Evolutionary conservation across 2,113 vertebrate genomes (phyloP).

Genomic region (Paratilapia polleni): DNA sequence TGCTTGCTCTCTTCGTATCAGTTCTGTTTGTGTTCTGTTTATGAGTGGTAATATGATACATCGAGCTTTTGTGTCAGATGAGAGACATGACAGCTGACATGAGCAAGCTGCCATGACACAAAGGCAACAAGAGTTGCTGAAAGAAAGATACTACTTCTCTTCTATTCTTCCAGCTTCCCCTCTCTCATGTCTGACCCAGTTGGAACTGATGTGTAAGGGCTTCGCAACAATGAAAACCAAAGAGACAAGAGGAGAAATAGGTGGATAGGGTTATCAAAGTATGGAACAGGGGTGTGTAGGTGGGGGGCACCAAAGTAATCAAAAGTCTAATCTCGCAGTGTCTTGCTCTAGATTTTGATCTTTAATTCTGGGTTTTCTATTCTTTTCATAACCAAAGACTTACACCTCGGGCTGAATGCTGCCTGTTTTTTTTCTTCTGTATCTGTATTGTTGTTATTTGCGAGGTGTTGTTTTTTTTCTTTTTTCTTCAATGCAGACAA

Average conservation of each 20-base stretch:
- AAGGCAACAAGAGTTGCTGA: not conserved
- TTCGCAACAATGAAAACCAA: slow-evolving; percentile 41
- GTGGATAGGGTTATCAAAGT: slow-evolving; percentile 25
- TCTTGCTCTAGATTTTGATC: slow-evolving; percentile 53
- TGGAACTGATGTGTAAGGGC: slow-evolving; percentile 49
- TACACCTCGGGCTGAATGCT: slow-evolving; percentile 14
- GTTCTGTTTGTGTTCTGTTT: slow-evolving; percentile 5
- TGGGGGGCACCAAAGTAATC: slow-evolving; percentile 23
- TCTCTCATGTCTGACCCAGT: slow-evolving; percentile 40
- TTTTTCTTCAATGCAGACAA: slow-evolving; percentile 12
- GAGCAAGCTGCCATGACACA: slow-evolving; percentile 12
- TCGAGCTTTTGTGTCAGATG: not conserved
- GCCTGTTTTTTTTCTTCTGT: not conserved
- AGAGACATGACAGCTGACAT: slow-evolving; percentile 22
- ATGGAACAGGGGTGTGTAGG: not conserved
- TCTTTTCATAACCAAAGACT: slow-evolving; percentile 5
- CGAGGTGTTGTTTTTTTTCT: not conserved
- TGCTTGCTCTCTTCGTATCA: not conserved
- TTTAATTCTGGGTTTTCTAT: slow-evolving; percentile 50
- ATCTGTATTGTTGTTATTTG: slow-evolving; percentile 4
- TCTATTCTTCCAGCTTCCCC: not conserved
- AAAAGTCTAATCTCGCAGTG: slow-evolving; percentile 34
- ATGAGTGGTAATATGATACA: not conserved
- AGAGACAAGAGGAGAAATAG: slow-evolving; percentile 9
- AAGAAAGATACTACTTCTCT: not conserved